Base-by-base conservation (phyloP, 2,113 vertebrate species). In the Machaerirhynchus nigripectus region DNA sequence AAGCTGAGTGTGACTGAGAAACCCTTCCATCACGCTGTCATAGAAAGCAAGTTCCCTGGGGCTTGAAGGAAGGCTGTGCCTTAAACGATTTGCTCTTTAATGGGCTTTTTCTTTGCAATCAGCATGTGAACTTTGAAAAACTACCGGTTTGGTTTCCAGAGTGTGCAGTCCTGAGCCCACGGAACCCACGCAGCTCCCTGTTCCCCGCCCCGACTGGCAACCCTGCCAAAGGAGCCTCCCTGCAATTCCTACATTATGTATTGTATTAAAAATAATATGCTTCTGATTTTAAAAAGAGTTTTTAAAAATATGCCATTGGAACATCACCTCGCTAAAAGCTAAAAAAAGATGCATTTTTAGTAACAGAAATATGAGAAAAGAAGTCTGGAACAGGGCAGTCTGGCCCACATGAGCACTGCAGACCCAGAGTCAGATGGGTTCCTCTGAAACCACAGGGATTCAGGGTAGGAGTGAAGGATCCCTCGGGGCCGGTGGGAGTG, bases 81-180 rank as follows among this genome's bases (percentile, higher is more conserved):
- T 96, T 96, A 93, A 97, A 96, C 20, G 84, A 93, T 96, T 96
- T 97, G 95, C 76, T 96, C 95, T 84, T 93, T 97, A 96, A 96
- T 95, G 92, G 80, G 86, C 79, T 96, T 96, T 97, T 97, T 91
- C 96, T 93, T 81, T 83, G 93, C 91, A 97, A 97, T 96, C 97
- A 97, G 92, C 90, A 91, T 95, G 94, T 68, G 91, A 96, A 93
- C 94, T 96, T 86, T 22, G 79, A 95, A 90, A 95, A 97, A 92
- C 17, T 26, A 92, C 31, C 0, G 4, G 84, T 92, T 95, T 95
- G 84, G 88, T 90, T 94, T 78, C 77, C 37, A 28, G 61, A 55
- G 53, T 37, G 61, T 44, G 73, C 46, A 95, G 93, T 59, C 85
- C 89, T 18, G 80, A 46, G 57, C 71, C 65, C 80, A 52, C 19